Evolutionary conservation across 2,888 invertebrate genomes (phyloP).

Genomic region (Coelopa pilipes): DNA sequence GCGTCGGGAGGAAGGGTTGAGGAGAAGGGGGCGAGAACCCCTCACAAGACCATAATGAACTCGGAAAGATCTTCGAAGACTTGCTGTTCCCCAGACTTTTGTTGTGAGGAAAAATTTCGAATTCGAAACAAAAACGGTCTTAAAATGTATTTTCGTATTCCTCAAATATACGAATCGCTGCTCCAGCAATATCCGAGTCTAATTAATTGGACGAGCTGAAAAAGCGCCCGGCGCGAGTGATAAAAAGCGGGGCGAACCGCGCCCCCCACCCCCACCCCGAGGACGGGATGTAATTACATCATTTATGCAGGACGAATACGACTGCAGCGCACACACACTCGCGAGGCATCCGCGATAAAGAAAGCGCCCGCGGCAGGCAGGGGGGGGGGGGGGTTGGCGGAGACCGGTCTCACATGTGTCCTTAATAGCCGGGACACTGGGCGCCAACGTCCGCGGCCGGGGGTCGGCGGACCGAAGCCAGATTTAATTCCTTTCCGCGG

Average conservation of each 20-base stretch:
- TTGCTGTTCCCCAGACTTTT: no score
- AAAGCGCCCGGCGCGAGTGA: neutral
- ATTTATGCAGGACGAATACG: conserved; percentile 59
- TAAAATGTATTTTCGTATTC: no score
- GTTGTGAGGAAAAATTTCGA: no score
- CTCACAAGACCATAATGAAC: no score
- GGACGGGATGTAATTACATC: conserved; percentile 60
- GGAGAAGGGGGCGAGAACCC: no score
- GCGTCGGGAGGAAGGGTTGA: no score
- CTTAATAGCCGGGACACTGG: conserved; percentile 21
- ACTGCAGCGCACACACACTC: neutral
- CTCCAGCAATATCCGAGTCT: neutral
- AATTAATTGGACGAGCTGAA: conserved; percentile 22
- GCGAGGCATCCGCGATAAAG: neutral
- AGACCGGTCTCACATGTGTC: conserved; percentile 18
- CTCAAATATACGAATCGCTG: no score
- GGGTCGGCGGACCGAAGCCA: conserved; percentile 42
- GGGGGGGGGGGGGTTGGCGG: no score
- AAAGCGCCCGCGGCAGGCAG: no score
- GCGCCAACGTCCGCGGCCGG: conserved; percentile 4
- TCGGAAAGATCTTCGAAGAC: no score
- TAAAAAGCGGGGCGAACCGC: neutral
- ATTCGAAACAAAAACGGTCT: neutral
- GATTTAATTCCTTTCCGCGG: conserved; percentile 43
- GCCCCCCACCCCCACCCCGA: conserved; percentile 37